Evolutionary conservation across 2,797 vertebrate genomes (phyloP).

Genomic region (Dryobates pubescens): DNA sequence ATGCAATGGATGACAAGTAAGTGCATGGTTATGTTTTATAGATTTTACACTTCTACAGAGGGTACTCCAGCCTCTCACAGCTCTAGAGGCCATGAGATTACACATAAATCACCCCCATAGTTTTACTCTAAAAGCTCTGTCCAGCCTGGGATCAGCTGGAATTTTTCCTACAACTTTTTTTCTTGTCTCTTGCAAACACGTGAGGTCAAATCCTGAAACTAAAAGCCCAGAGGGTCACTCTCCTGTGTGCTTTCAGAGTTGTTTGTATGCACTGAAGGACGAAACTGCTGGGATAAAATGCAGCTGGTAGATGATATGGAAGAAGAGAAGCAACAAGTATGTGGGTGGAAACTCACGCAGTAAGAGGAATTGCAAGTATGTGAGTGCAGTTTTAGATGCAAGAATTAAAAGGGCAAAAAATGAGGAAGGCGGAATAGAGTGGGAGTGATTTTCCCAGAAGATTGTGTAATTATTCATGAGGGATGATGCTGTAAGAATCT

Average conservation of each 20-base stretch:
- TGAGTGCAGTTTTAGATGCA: neutral
- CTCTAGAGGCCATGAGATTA: neutral
- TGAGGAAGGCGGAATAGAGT: constrained; percentile 18
- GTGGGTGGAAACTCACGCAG: neutral
- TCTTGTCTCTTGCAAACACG: neutral
- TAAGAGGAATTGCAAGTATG: neutral
- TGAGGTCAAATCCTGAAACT: neutral
- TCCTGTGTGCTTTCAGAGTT: neutral
- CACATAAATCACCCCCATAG: neutral
- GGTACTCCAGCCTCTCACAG: neutral
- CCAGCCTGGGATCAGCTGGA: neutral
- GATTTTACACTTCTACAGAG: neutral
- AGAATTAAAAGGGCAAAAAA: constrained; percentile 6
- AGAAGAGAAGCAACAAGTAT: neutral
- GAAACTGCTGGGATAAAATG: neutral
- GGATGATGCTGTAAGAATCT: constrained; percentile 25
- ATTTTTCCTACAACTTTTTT: neutral
- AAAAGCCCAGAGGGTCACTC: neutral
- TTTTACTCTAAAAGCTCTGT: neutral
- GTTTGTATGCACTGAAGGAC: neutral
- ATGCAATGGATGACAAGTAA: neutral
- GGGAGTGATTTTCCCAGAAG: constrained; percentile 49
- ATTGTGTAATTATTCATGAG: constrained; percentile 41
- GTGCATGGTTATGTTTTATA: neutral
- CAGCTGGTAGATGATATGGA: neutral